These are phyloP conservation scores for Leucophenga montana DNA, from an alignment of 2,888 invertebrate genomes.

Conservation along the genomic window DNA sequence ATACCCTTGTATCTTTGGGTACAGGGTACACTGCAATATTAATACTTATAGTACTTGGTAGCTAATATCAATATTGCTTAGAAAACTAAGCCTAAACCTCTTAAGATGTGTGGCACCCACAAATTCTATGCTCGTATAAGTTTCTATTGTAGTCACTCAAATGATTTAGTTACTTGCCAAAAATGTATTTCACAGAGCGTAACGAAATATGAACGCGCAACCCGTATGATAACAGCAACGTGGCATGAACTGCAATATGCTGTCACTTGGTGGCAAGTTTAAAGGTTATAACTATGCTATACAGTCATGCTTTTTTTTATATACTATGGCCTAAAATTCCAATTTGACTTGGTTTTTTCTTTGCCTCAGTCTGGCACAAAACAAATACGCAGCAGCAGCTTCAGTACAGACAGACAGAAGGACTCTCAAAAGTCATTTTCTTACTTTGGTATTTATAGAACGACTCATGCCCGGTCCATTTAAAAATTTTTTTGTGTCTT, in stretches of 20 bases:
- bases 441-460: background rate
- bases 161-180: slow-evolving; percentile 38
- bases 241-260: background rate
- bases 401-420: slow-evolving; percentile 4
- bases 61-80: too few relatives aligned
- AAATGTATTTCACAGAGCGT: slow-evolving; percentile 29
- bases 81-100: too few relatives aligned
- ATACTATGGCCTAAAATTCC: slow-evolving; percentile 22
- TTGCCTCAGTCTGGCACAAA: background rate
- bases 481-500: background rate
- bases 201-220: slow-evolving; percentile 27
- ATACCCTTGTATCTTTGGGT: too few relatives aligned
- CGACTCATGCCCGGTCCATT: background rate
- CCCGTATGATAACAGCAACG: background rate
- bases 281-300: background rate
- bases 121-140: too few relatives aligned
- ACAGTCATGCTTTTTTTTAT: background rate
- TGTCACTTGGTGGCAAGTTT: slow-evolving; percentile 13
- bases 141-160: background rate
- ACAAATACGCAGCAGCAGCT: slow-evolving; percentile 22
- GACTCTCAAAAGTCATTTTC: slow-evolving; percentile 2
- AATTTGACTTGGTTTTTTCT: slow-evolving; percentile 10
- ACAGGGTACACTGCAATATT: too few relatives aligned
- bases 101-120: too few relatives aligned
- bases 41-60: too few relatives aligned